A percentile compares a stretch with the other conserved stretches of the same genome.
Conservation (phyloP, 2,113 vertebrate species). For the Macrotis lagotis region DNA sequence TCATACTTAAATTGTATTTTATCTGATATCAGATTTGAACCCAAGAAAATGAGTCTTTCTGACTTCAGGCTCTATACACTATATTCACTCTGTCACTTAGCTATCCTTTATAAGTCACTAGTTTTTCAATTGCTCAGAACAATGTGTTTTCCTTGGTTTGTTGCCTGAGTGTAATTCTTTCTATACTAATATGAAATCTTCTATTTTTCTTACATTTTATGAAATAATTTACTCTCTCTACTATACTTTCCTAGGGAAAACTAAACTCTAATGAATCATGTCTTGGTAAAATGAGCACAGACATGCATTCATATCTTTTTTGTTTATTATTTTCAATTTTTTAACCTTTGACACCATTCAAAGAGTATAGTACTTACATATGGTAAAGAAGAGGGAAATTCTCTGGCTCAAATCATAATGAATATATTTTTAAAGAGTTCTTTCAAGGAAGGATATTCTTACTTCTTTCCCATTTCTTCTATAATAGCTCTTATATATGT, state of each 20-base stretch:
- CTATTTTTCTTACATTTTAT: not conserved
- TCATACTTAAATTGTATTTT: not conserved
- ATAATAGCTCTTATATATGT: too few relatives aligned
- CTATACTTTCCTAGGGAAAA: not conserved
- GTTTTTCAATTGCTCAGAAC: not conserved
- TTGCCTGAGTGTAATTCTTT: not conserved
- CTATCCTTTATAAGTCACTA: too few relatives aligned
- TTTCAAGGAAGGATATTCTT: too few relatives aligned
- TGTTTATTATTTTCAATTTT: not conserved
- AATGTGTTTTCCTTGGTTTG: not conserved
- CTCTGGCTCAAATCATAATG: too few relatives aligned
- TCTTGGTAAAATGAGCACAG: not conserved
- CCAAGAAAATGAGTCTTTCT: too few relatives aligned
- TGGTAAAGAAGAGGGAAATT: too few relatives aligned
- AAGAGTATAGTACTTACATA: too few relatives aligned
- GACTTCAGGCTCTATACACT: too few relatives aligned
- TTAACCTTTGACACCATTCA: not conserved
- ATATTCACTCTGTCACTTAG: too few relatives aligned
- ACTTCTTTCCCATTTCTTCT: too few relatives aligned
- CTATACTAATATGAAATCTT: not conserved
- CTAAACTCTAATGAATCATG: not conserved
- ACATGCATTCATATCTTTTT: not conserved
- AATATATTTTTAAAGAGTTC: too few relatives aligned
- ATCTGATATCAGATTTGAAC: too few relatives aligned
- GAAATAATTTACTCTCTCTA: not conserved